Evolutionary conservation across 2,797 vertebrate species (phyloP), one percentile per base, ranked within the genome.

Genomic region (Alexandromys oeconomus): DNA sequence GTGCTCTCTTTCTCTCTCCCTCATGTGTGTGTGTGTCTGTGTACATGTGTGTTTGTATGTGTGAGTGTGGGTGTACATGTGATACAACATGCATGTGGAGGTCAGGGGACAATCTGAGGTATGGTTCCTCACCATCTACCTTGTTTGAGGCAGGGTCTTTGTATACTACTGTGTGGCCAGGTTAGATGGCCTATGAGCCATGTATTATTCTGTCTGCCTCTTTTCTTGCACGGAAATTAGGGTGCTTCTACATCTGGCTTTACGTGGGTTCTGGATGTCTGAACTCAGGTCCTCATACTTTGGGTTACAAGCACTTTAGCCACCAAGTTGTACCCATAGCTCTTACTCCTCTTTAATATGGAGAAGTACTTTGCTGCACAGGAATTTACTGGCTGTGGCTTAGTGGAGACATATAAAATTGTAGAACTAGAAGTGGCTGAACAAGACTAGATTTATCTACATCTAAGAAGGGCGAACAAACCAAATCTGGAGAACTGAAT

Each of bases 401-500:
- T 59, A n/a, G 14, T 10, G 12, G 37, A 77, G 85, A 82, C 14
- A 7, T 48, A 10, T 46, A 43, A 80, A 86, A 11, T 29, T 43
- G 17, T 21, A 84, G 11, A 77, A 21, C 7, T 87, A 46, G 67
- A 73, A 84, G 34, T 21, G 46, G 27, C 51, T n/a, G 57, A 65
- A 34, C 63, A 67, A 95, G 78, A 82, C 54, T 67, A 90, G 71
- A 69, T 77, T 76, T 89, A 91, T 79, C 54, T 7, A 25, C 34
- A n/a, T 67, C 59, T 43, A 77, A 11, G 61, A 74, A 92, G n/a
- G n/a, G 54, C 0, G 86, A 29, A 82, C 11, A 63, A 73, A 61
- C 37, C 31, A 59, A 67, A 59, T 61, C 37, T 82, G 85, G 67
- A 81, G 96, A 89, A 67, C 37, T 11, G 37, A 23, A 57, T 81